Evolutionary conservation across 2,113 vertebrate species (phyloP).

Genomic region (Eurystomus gularis): DNA sequence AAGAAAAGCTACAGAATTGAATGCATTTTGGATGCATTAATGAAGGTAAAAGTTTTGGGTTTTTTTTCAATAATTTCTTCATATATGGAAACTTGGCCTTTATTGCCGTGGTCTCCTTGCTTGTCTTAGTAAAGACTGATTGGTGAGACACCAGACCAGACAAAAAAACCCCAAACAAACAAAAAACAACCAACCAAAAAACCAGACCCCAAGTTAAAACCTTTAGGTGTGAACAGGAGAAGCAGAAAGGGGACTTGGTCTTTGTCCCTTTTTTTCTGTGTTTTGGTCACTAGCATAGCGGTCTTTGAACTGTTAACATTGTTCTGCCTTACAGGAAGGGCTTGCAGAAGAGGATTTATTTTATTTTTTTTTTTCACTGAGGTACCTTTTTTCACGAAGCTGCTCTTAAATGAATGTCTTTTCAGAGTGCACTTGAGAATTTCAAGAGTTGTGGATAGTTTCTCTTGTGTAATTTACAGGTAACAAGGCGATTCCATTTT

Average conservation of each 20-base stretch:
- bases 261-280: not conserved
- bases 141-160: not conserved
- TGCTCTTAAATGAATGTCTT: not conserved
- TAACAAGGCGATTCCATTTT: not conserved
- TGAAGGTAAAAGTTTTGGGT: not conserved
- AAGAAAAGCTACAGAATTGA: accelerated
- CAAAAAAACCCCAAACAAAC: too few relatives aligned
- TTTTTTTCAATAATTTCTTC: not conserved
- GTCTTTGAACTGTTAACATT: not conserved
- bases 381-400: not conserved
- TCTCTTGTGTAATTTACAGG: not conserved
- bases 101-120: accelerated
- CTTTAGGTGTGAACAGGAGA: not conserved
- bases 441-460: not conserved
- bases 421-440: not conserved
- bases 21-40: not conserved
- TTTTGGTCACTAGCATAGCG: not conserved
- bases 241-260: not conserved
- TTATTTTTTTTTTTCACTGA: not conserved
- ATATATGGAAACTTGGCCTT: not conserved
- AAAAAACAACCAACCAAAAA: not conserved
- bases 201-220: not conserved
- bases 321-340: not conserved
- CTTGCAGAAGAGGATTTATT: not conserved
- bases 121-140: not conserved